A percentile compares a stretch with the other conserved stretches of the same genome.
Evolutionary conservation across 1,140 invertebrate species (phyloP).

Genomic region (Tetramorium simillimum): DNA sequence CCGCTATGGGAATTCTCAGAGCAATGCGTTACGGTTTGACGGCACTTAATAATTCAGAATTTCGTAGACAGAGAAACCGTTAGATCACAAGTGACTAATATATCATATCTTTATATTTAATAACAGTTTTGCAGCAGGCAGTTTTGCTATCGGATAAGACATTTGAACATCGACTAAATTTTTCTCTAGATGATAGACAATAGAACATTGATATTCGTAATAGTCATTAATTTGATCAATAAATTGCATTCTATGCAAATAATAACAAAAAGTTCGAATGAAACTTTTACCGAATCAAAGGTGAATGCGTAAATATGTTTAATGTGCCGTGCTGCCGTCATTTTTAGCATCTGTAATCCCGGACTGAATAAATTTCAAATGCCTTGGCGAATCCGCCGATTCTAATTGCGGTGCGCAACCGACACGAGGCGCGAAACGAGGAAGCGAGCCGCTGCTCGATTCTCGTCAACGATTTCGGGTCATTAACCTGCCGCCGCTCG

Average conservation of each 20-base stretch:
- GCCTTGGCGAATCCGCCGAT: not conserved
- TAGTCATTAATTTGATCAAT: not conserved
- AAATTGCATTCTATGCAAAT: not conserved
- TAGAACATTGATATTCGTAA: not conserved
- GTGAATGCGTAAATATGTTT: not conserved
- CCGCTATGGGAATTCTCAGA: slow-evolving; percentile 43
- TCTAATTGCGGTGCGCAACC: slow-evolving; percentile 33
- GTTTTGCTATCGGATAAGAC: not conserved
- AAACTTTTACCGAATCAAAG: not conserved
- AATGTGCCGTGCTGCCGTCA: no score
- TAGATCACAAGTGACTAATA: not conserved
- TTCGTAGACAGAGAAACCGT: not conserved
- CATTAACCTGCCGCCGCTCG: slow-evolving; percentile 34
- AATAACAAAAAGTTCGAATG: not conserved
- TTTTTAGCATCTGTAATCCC: not conserved
- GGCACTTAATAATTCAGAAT: slow-evolving; percentile 31
- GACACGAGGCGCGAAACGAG: slow-evolving; percentile 20
- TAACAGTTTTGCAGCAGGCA: not conserved
- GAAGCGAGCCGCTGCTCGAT: not conserved
- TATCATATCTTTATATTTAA: not conserved
- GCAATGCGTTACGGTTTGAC: not conserved
- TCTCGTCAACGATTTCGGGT: slow-evolving; percentile 41
- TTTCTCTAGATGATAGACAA: not conserved
- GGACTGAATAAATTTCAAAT: slow-evolving; percentile 47
- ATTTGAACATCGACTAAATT: not conserved